phyloP scores from a whole-genome alignment of 2,113 vertebrate genomes.

The Pseudolaguvia tuberculata region DNA sequence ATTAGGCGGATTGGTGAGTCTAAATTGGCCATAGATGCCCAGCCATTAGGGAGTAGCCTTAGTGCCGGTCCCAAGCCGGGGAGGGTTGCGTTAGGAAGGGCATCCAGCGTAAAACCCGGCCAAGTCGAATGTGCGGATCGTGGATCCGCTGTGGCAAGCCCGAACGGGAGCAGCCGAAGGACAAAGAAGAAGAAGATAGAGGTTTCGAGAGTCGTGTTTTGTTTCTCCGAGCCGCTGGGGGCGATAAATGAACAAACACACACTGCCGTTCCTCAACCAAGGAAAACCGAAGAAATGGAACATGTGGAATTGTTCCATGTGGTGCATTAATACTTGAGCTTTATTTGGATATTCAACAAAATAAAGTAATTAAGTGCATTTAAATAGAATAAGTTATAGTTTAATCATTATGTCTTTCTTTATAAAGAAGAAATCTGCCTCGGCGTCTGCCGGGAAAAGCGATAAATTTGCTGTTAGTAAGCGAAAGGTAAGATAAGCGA shows the following conservation, averaged over 20 bases:
- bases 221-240: neutral
- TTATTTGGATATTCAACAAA: neutral
- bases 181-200: no score
- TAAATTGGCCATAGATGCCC: no score
- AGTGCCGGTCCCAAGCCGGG: no score
- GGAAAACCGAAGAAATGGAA: neutral
- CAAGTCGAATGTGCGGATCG: no score
- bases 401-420: slow-evolving; percentile 67
- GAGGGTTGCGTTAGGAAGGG: no score
- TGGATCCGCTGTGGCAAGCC: no score
- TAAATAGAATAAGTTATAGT: neutral
- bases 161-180: no score
- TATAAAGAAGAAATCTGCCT: slow-evolving; percentile 59
- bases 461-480: slow-evolving; percentile 50
- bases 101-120: no score
- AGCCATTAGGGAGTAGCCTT: no score
- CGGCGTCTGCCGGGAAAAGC: slow-evolving; percentile 49
- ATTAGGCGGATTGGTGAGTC: no score
- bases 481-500: slow-evolving; percentile 61
- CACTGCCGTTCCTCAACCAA: neutral
- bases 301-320: slow-evolving; percentile 28
- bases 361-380: neutral
- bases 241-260: neutral
- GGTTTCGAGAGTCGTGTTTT: neutral
- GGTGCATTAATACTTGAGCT: neutral